Evolutionary conservation across 2,888 invertebrate species (phyloP).

Genomic region (Andrena haemorrhoa): DNA sequence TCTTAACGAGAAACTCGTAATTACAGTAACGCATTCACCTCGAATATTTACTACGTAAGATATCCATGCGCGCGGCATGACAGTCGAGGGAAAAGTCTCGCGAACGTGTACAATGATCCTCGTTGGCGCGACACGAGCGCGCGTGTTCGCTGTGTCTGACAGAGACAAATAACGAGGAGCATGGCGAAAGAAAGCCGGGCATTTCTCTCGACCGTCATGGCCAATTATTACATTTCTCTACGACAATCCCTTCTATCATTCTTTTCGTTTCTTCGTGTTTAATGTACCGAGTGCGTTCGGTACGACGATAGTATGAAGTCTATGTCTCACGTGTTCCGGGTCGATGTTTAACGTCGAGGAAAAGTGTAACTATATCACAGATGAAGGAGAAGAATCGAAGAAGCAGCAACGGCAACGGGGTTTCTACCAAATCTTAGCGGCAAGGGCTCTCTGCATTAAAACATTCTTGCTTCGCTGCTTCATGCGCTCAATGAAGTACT

Average conservation of each 20-base stretch:
- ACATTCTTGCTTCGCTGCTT: constrained; percentile 82
- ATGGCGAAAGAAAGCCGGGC: neutral
- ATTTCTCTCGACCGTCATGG: constrained; percentile 53
- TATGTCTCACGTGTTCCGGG: constrained; percentile 50
- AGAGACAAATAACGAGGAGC: constrained; percentile 1
- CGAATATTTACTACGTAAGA: constrained; percentile 35
- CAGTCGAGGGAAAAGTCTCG: constrained; percentile 47
- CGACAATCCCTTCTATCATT: constrained; percentile 13
- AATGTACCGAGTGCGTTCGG: constrained; percentile 36
- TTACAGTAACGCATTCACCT: constrained; percentile 13
- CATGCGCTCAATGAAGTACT: constrained; percentile 82
- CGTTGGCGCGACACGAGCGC: neutral
- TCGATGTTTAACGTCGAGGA: constrained; percentile 54
- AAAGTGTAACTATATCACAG: constrained; percentile 70
- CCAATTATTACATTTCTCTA: constrained; percentile 19
- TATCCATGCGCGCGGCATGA: constrained; percentile 28
- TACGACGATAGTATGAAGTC: constrained; percentile 52
- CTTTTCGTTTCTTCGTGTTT: constrained; percentile 1
- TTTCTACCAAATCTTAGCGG: constrained; percentile 80
- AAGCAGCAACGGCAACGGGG: constrained; percentile 53
- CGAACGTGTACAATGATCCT: constrained; percentile 5
- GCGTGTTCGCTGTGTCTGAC: neutral
- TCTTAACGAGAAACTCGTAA: constrained; percentile 17
- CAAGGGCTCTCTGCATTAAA: constrained; percentile 81
- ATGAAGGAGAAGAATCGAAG: constrained; percentile 69